These are phyloP conservation scores for Charaxes varanes DNA, from an alignment of 1,140 invertebrate genomes.

Conservation along the genomic window DNA sequence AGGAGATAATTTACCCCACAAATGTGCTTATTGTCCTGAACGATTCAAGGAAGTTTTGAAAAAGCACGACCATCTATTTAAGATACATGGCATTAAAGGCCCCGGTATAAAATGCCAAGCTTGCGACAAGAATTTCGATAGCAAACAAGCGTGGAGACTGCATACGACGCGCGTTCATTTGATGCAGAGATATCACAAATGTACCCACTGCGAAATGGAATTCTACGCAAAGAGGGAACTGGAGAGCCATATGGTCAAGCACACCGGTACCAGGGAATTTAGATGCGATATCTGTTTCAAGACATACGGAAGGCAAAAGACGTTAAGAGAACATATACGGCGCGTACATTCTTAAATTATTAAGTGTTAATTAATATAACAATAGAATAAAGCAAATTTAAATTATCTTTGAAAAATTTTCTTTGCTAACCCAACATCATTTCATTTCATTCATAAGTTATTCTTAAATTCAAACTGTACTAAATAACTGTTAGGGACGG, in stretches of 20 bases:
- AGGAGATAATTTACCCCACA: conserved; percentile 25
- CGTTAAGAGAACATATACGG: conserved; percentile 85
- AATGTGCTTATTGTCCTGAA: conserved; percentile 34
- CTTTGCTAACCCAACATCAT: too few relatives aligned
- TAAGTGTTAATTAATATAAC: too few relatives aligned
- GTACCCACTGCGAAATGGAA: conserved; percentile 48
- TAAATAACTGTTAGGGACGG: too few relatives aligned
- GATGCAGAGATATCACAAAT: conserved; percentile 46
- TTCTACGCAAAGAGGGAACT: conserved; percentile 50
- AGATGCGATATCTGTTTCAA: conserved; percentile 72
- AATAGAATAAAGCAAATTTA: too few relatives aligned
- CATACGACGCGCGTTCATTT: conserved; percentile 54
- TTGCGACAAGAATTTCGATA: conserved; percentile 48
- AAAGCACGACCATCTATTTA: conserved; percentile 33
- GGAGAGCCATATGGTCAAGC: conserved; percentile 69
- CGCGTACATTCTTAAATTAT: conserved; percentile 36
- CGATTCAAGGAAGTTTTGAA: conserved; percentile 39
- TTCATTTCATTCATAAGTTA: too few relatives aligned
- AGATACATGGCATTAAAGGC: conserved; percentile 41
- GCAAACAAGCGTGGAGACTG: conserved; percentile 29
- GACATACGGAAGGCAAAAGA: conserved; percentile 44
- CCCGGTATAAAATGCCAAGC: conserved; percentile 42
- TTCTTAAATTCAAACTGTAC: too few relatives aligned
- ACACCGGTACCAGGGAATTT: conserved; percentile 71
- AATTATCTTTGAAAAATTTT: too few relatives aligned